A percentile compares a stretch with the other conserved stretches of the same genome.
Evolutionary conservation across 2,113 vertebrate genomes (phyloP).

Genomic region (Reinhardtius hippoglossoides): DNA sequence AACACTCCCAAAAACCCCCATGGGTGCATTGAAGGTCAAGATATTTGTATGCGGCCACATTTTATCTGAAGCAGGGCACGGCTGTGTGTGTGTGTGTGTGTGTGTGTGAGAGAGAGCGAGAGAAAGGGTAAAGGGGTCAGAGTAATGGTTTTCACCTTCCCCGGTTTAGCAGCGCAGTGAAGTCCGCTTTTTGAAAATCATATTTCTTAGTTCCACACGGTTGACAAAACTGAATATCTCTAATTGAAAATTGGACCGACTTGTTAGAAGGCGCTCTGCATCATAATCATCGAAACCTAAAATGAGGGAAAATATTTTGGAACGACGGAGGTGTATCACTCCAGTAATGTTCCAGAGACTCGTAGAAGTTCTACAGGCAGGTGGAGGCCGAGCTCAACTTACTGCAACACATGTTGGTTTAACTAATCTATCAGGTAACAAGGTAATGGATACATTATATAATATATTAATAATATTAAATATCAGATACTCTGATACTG

Average conservation of each 20-base stretch:
- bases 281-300: background rate
- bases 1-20: conserved; percentile 32
- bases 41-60: conserved; percentile 23
- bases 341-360: too few relatives aligned
- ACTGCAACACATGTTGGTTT: too few relatives aligned
- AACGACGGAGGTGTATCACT: background rate
- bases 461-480: too few relatives aligned
- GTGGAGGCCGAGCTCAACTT: too few relatives aligned
- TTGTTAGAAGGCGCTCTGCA: background rate
- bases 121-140: background rate
- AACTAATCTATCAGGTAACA: too few relatives aligned
- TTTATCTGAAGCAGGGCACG: conserved; percentile 21
- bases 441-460: too few relatives aligned
- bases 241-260: background rate
- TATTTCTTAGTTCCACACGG: background rate
- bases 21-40: conserved; percentile 55
- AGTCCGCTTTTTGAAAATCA: background rate
- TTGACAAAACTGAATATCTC: background rate
- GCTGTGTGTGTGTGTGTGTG: background rate
- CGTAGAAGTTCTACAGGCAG: too few relatives aligned
- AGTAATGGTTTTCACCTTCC: conserved; percentile 44
- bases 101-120: background rate
- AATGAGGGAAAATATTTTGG: background rate
- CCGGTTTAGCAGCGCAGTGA: conserved; percentile 9
- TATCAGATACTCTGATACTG: too few relatives aligned